These are phyloP conservation scores for Neolamprologus caudopunctatus DNA, from an alignment of 2,113 vertebrate species.

Conservation along the genomic window DNA sequence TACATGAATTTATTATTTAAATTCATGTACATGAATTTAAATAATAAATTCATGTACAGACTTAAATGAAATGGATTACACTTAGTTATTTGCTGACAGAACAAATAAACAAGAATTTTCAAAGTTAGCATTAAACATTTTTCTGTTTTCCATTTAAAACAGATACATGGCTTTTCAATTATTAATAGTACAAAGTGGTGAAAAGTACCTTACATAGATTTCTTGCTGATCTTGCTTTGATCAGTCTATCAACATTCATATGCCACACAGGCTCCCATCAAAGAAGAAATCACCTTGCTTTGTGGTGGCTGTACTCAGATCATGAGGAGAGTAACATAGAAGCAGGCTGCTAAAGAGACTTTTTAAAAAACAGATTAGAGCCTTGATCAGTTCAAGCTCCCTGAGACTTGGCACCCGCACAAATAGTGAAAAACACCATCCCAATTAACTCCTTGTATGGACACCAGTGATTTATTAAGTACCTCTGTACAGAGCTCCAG, in stretches of 20 bases:
- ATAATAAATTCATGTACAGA: neutral
- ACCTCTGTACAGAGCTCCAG: slow-evolving; percentile 66
- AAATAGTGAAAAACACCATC: slow-evolving; percentile 58
- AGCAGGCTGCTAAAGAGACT: slow-evolving; percentile 23
- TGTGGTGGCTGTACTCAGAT: neutral
- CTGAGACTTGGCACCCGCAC: slow-evolving; percentile 56
- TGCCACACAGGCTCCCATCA: neutral
- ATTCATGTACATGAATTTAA: neutral
- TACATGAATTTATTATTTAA: neutral
- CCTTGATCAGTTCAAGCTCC: slow-evolving; percentile 39
- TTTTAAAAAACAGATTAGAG: slow-evolving; percentile 60
- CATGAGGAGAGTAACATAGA: neutral
- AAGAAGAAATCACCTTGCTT: neutral
- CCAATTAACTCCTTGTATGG: slow-evolving; percentile 61
- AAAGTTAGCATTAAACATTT: neutral
- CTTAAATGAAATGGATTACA: neutral
- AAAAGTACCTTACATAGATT: neutral
- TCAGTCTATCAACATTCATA: neutral
- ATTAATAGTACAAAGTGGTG: neutral
- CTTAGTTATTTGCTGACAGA: neutral
- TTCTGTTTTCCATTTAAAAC: neutral
- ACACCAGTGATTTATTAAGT: slow-evolving; percentile 83
- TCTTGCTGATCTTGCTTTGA: neutral
- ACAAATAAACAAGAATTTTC: neutral
- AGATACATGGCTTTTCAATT: neutral